Evolutionary conservation across 2,797 vertebrate species (phyloP).

Genomic region (Sphaeramia orbicularis): DNA sequence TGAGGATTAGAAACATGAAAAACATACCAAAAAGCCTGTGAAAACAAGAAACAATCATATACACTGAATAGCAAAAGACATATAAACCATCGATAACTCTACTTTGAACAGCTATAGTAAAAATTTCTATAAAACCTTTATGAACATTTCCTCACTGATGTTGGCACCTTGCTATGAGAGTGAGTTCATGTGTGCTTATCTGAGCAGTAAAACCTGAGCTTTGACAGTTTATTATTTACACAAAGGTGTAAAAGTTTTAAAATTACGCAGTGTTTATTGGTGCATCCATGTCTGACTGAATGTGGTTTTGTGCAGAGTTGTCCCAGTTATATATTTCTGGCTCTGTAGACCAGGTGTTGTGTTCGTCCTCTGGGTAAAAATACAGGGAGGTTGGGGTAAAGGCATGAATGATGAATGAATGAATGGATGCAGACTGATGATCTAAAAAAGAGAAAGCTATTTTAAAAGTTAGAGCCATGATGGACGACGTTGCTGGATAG

Average conservation of each 20-base stretch:
- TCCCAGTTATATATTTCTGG: constrained; percentile 39
- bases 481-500: constrained; percentile 32
- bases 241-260: constrained; percentile 13
- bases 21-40: constrained; percentile 60
- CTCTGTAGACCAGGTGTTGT: constrained; percentile 33
- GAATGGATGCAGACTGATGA: constrained; percentile 30
- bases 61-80: constrained; percentile 59
- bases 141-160: constrained; percentile 51
- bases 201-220: constrained; percentile 63
- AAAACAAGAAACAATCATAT: constrained; percentile 54
- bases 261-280: constrained; percentile 22
- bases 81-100: constrained; percentile 59
- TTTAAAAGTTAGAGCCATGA: constrained; percentile 47
- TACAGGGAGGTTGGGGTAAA: constrained; percentile 17
- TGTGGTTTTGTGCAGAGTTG: constrained; percentile 21
- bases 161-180: constrained; percentile 69
- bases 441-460: constrained; percentile 28
- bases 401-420: constrained; percentile 32
- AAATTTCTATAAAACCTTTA: constrained; percentile 36
- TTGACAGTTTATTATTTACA: constrained; percentile 43
- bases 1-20: constrained; percentile 75
- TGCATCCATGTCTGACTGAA: constrained; percentile 22
- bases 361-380: constrained; percentile 36
- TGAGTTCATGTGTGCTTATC: constrained; percentile 50
- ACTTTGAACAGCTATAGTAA: constrained; percentile 32